phyloP scores from a whole-genome alignment of 2,888 invertebrate genomes.

The Mythimna albipuncta region DNA sequence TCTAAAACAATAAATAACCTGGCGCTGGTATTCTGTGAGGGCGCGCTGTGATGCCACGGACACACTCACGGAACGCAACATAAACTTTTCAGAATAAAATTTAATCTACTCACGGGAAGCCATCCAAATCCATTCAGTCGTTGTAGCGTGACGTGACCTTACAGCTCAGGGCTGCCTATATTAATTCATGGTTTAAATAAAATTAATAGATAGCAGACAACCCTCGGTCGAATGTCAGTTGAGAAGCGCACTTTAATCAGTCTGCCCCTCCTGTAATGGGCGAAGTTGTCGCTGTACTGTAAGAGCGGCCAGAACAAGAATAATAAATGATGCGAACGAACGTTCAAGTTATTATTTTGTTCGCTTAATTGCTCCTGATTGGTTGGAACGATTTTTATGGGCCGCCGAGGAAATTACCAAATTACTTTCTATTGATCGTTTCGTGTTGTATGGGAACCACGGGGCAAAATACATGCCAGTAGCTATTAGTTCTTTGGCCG shows the following conservation, averaged over 20 bases:
- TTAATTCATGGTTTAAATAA: not conserved
- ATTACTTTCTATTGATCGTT: not conserved
- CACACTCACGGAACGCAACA: too few relatives aligned
- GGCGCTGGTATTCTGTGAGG: too few relatives aligned
- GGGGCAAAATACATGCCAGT: not conserved
- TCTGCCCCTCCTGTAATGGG: constrained; percentile 30
- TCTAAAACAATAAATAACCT: too few relatives aligned
- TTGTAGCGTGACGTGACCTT: not conserved
- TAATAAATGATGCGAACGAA: constrained; percentile 35
- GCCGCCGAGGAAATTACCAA: not conserved
- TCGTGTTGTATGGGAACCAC: not conserved
- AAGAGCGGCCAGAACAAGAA: not conserved
- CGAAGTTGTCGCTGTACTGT: constrained; percentile 27
- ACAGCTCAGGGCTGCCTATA: not conserved
- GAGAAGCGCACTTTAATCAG: constrained; percentile 51
- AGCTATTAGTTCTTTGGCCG: too few relatives aligned
- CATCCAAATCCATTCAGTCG: not conserved
- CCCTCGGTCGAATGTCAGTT: constrained; percentile 42
- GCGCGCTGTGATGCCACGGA: too few relatives aligned
- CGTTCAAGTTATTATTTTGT: constrained; percentile 21
- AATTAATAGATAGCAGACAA: not conserved
- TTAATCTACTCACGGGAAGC: too few relatives aligned
- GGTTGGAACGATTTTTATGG: constrained; percentile 7
- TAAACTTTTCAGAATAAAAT: too few relatives aligned
- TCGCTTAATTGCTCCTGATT: constrained; percentile 30